Conservation (phyloP, 2,888 invertebrate genomes). For the Amphipyra berbera region DNA sequence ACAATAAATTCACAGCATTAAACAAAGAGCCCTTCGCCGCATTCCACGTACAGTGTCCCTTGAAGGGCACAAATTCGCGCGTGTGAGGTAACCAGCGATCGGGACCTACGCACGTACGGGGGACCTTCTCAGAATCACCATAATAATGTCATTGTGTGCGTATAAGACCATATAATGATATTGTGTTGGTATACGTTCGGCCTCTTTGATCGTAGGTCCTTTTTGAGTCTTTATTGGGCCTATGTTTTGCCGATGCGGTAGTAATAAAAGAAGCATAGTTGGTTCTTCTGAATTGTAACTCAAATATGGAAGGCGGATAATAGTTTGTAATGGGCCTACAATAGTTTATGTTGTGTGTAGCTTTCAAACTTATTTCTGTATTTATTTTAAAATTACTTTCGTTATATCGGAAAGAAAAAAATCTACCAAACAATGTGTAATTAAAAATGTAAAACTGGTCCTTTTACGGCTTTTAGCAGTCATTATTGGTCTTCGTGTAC, state of each 20-base stretch:
- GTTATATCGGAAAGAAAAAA: too few relatives aligned
- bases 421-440: too few relatives aligned
- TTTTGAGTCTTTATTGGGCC: conserved; percentile 24
- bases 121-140: conserved; percentile 60
- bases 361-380: not conserved
- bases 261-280: conserved; percentile 11
- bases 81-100: conserved; percentile 37
- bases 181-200: conserved; percentile 49
- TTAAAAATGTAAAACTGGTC: too few relatives aligned
- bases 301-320: not conserved
- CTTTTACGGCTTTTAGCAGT: too few relatives aligned
- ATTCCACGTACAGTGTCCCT: conserved; percentile 39
- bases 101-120: conserved; percentile 61
- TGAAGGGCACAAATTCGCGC: conserved; percentile 47
- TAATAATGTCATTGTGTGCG: conserved; percentile 46
- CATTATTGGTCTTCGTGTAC: too few relatives aligned
- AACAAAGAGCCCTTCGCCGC: conserved; percentile 37
- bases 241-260: conserved; percentile 17
- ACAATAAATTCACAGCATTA: conserved; percentile 22
- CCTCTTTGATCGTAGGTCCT: conserved; percentile 31
- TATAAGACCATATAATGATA: not conserved
- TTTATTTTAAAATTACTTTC: too few relatives aligned
- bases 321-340: not conserved
- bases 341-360: not conserved
- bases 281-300: conserved; percentile 10